Evolutionary conservation across 2,888 invertebrate genomes (phyloP).

Genomic region (Pegoplata infirma): DNA sequence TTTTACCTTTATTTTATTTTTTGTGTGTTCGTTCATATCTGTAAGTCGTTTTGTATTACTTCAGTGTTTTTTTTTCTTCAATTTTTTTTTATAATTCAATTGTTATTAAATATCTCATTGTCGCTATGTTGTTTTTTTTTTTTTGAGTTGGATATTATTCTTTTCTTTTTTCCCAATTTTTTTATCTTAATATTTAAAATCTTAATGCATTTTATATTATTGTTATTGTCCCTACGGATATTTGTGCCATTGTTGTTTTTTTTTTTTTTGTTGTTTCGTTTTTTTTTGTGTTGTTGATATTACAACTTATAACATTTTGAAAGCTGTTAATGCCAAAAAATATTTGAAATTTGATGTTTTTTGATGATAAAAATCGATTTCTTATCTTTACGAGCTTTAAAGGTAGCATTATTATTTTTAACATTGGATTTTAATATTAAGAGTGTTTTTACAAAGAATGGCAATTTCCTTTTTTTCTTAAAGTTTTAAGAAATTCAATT

Average conservation of each 20-base stretch:
- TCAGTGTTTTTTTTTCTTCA: neutral
- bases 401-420: slow-evolving; percentile 23
- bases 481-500: too few relatives aligned
- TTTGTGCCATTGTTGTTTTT: slow-evolving; percentile 15
- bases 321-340: slow-evolving; percentile 37
- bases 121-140: neutral
- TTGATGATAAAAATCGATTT: slow-evolving; percentile 49
- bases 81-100: slow-evolving; percentile 19
- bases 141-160: slow-evolving; percentile 1
- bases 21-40: neutral
- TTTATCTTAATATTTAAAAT: slow-evolving; percentile 60
- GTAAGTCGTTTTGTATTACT: slow-evolving; percentile 10
- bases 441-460: too few relatives aligned
- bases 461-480: too few relatives aligned
- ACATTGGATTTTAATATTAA: neutral
- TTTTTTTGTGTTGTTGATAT: neutral
- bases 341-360: slow-evolving; percentile 17
- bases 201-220: slow-evolving; percentile 63
- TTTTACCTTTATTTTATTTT: neutral
- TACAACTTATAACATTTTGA: neutral
- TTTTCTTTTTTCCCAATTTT: slow-evolving; percentile 24
- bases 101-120: slow-evolving; percentile 34
- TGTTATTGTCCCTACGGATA: slow-evolving; percentile 54
- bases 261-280: slow-evolving; percentile 11
- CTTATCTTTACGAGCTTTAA: slow-evolving; percentile 44